These are phyloP conservation scores for Rotaria socialis DNA, from an alignment of 2,888 invertebrate genomes.

Conservation along the genomic window DNA sequence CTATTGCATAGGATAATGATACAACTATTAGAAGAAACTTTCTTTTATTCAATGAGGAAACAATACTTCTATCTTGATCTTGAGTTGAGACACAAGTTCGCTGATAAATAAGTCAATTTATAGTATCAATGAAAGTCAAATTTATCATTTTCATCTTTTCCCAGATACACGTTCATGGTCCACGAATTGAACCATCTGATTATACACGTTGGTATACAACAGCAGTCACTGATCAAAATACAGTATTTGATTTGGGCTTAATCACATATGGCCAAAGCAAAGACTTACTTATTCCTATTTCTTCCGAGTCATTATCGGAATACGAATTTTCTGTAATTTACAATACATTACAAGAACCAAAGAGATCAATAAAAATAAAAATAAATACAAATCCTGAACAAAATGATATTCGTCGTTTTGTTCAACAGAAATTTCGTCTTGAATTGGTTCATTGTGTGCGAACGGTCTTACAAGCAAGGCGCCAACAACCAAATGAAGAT, in stretches of 20 bases:
- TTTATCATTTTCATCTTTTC: not conserved
- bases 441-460: not conserved
- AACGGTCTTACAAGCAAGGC: not conserved
- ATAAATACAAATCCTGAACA: not conserved
- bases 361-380: not conserved
- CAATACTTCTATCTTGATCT: no score
- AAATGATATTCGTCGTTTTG: not conserved
- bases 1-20: no score
- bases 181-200: not conserved
- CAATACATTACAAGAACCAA: not conserved
- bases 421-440: not conserved
- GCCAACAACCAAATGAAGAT: not conserved
- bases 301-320: not conserved
- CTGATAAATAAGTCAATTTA: no score
- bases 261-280: constrained; percentile 32
- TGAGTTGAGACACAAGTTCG: no score
- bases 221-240: not conserved
- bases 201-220: constrained; percentile 11
- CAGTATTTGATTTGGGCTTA: not conserved
- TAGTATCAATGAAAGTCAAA: not conserved
- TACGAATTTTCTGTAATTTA: not conserved
- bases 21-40: no score
- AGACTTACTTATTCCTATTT: not conserved
- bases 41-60: no score
- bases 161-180: not conserved